Evolutionary conservation across 1,140 invertebrate genomes (phyloP), one percentile per base, ranked within the genome.

Genomic region (Potamilus streckersoni): DNA sequence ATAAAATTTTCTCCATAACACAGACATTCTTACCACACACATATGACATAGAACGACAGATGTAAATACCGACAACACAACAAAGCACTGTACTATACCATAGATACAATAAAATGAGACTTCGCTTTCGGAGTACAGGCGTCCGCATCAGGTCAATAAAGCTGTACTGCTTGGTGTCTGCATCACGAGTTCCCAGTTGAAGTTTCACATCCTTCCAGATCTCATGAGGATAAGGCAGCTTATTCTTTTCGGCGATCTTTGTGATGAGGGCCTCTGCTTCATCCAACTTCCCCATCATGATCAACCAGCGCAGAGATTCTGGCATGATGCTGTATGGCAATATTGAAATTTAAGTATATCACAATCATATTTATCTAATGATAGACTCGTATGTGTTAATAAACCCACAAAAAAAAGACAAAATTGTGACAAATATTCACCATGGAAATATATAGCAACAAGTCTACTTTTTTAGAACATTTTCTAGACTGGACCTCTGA

Each of bases 101-200:
- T 82, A 94, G 93, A 84, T 94, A 95, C 87, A 95, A 95, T 71
- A 95, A 92, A 62, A 95, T 91, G 1, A 95, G 78, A 59, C 94
- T 93, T 82, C 94, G 93, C 62, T 92, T 92, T 60, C 94, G 91
- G 31, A 96, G 89, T 83, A 93, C 93, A 1, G 93, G 92, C 85
- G 94, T 93, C 73, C 91, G 92, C 72, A 96, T 93, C 11, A 96
- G 89, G 68, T 87, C 81, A 27, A 82, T 56, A 31, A 85, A 74
- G 64, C 78, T 83, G 71, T 83, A 84, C 56, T 83, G 79, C 63
- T 75, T 72, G 27, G 17, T 55, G 62, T 68, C 15, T 17, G 23
- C 14, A 13, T 57, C 2, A 16, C 38, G 55, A 58, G 63, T 58
- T 58, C 62, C 80, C n/a, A 74, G 69, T 56, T 79, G 76, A 14